Percentiles rank a stretch among this genome's conserved stretches.
These are phyloP conservation scores for Arctopsyche grandis DNA, from an alignment of 1,140 invertebrate species.

Conservation along the genomic window DNA sequence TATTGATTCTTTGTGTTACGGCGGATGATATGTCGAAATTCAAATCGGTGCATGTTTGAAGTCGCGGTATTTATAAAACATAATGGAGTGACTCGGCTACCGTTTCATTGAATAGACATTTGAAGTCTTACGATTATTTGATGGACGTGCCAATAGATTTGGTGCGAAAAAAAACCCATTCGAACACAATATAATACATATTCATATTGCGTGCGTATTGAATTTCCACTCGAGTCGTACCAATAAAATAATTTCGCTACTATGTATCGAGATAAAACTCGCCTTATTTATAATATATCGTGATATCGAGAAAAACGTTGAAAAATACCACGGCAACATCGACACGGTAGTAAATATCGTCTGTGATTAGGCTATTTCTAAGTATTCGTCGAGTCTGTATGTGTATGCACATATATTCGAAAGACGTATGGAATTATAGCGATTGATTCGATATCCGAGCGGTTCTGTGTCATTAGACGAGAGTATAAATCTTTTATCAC, in stretches of 20 bases:
- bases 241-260: too few relatives aligned
- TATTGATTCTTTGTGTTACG: not conserved
- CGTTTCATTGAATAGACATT: conserved; percentile 5
- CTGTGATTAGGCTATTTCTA: not conserved
- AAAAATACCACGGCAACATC: not conserved
- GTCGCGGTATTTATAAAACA: conserved; percentile 24
- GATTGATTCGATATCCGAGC: conserved; percentile 28
- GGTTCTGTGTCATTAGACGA: conserved; percentile 35
- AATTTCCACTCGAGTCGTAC: too few relatives aligned
- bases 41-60: conserved; percentile 20
- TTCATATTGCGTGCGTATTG: too few relatives aligned
- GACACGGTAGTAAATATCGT: not conserved
- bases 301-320: too few relatives aligned
- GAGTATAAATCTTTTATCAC: conserved; percentile 47
- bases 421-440: conserved; percentile 5
- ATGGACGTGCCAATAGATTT: conserved; percentile 28
- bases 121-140: not conserved
- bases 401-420: too few relatives aligned
- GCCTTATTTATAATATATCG: too few relatives aligned
- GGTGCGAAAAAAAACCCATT: not conserved
- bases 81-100: conserved; percentile 24
- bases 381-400: not conserved
- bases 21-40: conserved; percentile 24
- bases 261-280: too few relatives aligned
- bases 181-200: too few relatives aligned